Conservation (phyloP, 2,888 invertebrate species). For the Hydrotaea diabolus region DNA sequence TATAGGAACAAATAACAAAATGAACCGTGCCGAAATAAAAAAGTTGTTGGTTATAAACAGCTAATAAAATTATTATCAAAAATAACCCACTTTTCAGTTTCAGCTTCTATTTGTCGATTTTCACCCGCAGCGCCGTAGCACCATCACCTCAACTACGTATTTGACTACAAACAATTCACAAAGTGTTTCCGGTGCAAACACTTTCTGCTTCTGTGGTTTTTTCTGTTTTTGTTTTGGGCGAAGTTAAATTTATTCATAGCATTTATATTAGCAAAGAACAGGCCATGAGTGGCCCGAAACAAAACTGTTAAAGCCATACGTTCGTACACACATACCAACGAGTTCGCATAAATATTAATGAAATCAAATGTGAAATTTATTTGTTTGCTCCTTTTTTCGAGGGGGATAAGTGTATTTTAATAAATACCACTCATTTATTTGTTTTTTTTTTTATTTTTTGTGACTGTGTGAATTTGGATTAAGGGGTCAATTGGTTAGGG, state of each 20-base stretch:
- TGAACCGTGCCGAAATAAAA: not conserved
- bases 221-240: conserved; percentile 8
- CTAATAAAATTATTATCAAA: conserved; percentile 60
- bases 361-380: conserved; percentile 13
- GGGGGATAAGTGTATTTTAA: not conserved
- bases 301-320: not conserved
- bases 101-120: not conserved
- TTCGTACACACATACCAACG: too few species aligned
- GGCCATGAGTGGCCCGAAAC: not conserved
- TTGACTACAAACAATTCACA: conserved; percentile 1
- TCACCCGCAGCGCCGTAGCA: too few species aligned
- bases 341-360: conserved; percentile 31
- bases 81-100: conserved; percentile 56
- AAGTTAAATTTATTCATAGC: conserved; percentile 54
- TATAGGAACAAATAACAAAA: not conserved
- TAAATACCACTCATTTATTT: too few species aligned
- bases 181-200: conserved; percentile 49
- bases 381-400: not conserved
- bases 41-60: conserved; percentile 11
- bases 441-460: not conserved
- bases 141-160: too few species aligned
- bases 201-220: conserved; percentile 27
- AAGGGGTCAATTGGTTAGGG: not conserved
- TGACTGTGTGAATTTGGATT: not conserved
- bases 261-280: conserved; percentile 44